Conservation (phyloP, 2,888 invertebrate genomes). For the Amphipyra berbera region DNA sequence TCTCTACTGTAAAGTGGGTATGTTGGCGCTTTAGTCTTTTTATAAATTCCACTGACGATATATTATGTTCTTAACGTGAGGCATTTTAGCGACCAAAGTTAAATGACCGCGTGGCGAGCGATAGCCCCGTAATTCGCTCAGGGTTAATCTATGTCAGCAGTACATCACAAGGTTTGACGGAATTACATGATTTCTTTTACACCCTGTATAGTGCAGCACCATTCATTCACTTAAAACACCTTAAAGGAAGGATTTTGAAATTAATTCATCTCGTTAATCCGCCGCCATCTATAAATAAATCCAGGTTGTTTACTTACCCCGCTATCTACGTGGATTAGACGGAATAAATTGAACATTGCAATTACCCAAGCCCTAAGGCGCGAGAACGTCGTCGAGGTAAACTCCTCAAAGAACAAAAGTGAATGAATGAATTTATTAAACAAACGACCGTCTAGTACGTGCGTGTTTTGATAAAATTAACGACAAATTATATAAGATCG, state of each 20-base stretch:
- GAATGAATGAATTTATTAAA: slow-evolving; percentile 43
- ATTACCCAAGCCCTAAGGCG: slow-evolving; percentile 10
- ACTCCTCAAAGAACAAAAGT: slow-evolving; percentile 7
- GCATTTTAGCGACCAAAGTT: no score
- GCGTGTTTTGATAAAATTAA: slow-evolving; percentile 28
- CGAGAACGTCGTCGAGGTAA: slow-evolving; percentile 19
- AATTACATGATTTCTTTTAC: no score
- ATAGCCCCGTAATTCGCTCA: no score
- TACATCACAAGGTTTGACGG: no score
- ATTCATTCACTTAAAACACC: background rate
- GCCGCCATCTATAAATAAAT: slow-evolving; percentile 36
- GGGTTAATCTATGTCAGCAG: no score
- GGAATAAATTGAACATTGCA: slow-evolving; percentile 31
- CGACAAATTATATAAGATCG: slow-evolving; percentile 28
- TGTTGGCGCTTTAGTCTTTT: no score
- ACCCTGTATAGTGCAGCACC: background rate
- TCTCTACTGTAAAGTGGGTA: no score
- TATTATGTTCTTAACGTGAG: no score
- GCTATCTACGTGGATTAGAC: slow-evolving; percentile 14
- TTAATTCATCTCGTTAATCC: slow-evolving; percentile 4
- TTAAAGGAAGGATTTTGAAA: slow-evolving; percentile 15
- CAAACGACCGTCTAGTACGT: slow-evolving; percentile 24
- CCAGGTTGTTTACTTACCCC: slow-evolving; percentile 25
- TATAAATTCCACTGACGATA: no score
- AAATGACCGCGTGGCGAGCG: no score